A percentile compares a stretch with the other conserved stretches of the same genome.
phyloP scores from a whole-genome alignment of 2,888 invertebrate species.

The Sphaerophoria rueppellii region DNA sequence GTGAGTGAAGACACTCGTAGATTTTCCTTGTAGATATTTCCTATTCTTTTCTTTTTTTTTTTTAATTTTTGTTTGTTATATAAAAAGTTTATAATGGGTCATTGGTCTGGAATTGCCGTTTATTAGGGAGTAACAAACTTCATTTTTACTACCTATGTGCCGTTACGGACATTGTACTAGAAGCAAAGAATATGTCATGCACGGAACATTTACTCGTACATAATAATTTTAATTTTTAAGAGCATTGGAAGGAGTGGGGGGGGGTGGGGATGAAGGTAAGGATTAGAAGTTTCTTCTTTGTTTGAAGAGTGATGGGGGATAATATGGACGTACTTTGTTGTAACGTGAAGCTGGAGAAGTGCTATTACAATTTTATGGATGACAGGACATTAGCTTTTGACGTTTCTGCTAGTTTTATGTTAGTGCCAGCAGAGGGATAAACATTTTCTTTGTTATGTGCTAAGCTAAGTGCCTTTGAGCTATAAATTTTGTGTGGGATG shows the following conservation, averaged over 20 bases:
- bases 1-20: constrained; percentile 5
- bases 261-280: too few species aligned
- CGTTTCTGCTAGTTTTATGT: not conserved
- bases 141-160: not conserved
- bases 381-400: constrained; percentile 22
- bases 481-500: too few species aligned
- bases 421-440: too few species aligned
- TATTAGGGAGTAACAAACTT: constrained; percentile 36
- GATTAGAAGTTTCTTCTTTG: not conserved
- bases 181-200: constrained; percentile 9
- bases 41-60: not conserved
- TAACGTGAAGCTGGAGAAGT: not conserved
- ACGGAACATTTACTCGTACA: constrained; percentile 18
- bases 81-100: constrained; percentile 47
- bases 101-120: constrained; percentile 62
- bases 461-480: too few species aligned
- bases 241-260: constrained; percentile 1
- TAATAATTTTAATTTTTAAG: constrained; percentile 26
- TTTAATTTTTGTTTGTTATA: constrained; percentile 31
- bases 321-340: not conserved
- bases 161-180: not conserved
- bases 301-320: not conserved
- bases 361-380: constrained; percentile 12
- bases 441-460: too few species aligned
- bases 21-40: too few species aligned